phyloP scores from a whole-genome alignment of 2,113 vertebrate species.

The Chauna torquata region DNA sequence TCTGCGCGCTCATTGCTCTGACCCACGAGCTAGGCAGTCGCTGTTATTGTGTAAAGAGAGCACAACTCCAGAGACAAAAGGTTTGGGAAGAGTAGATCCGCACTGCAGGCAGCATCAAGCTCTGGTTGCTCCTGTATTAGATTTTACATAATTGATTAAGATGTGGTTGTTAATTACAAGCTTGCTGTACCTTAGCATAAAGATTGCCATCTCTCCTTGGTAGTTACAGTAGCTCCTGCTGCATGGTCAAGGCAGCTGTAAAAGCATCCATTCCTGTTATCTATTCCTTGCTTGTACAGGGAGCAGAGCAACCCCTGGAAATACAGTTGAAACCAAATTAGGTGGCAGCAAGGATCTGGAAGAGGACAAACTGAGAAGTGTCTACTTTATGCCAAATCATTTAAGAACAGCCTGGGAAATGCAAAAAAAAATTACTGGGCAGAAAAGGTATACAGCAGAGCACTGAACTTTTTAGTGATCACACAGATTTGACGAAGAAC shows the following conservation, averaged over 20 bases:
- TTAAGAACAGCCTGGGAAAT: not conserved
- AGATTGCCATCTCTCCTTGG: not conserved
- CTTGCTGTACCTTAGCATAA: not conserved
- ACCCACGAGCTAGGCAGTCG: not conserved
- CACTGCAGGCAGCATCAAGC: not conserved
- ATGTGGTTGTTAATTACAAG: not conserved
- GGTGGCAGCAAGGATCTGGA: not conserved
- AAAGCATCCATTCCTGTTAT: not conserved
- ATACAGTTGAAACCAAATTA: not conserved
- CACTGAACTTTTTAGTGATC: not conserved
- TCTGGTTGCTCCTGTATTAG: conserved; percentile 13
- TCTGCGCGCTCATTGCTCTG: not conserved
- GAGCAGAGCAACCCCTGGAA: not conserved
- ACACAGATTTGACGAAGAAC: not conserved
- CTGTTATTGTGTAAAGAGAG: not conserved
- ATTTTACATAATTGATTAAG: conserved; percentile 15
- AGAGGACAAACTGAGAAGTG: not conserved
- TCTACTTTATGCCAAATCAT: not conserved
- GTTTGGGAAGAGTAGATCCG: not conserved
- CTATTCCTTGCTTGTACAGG: not conserved
- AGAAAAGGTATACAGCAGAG: not conserved
- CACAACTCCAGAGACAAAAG: not conserved
- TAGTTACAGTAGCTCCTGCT: not conserved
- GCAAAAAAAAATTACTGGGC: not conserved
- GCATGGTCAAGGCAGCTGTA: not conserved